A percentile compares a stretch with the other conserved stretches of the same genome.
phyloP scores from a whole-genome alignment of 2,113 vertebrate species.

The Oreochromis niloticus region DNA sequence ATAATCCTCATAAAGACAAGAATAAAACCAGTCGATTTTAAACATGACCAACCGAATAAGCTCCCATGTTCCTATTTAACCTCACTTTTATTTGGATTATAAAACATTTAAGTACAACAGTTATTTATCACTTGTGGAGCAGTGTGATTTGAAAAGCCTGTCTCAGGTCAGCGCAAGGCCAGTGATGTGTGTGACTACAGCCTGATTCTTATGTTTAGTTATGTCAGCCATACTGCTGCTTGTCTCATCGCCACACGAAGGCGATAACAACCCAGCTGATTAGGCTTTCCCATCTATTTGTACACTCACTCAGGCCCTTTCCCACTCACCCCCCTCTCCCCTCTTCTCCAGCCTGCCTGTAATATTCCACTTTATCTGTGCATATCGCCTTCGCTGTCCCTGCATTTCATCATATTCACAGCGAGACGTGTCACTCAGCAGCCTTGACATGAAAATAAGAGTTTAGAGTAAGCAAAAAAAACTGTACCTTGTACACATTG shows the following conservation, averaged over 20 bases:
- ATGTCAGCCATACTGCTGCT: conserved; percentile 36
- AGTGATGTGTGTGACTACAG: conserved; percentile 25
- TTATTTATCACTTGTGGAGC: conserved; percentile 19
- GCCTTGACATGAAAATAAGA: neutral
- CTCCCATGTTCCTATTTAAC: neutral
- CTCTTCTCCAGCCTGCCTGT: neutral
- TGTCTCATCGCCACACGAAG: conserved; percentile 52
- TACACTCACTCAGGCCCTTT: neutral
- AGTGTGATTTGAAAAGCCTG: neutral
- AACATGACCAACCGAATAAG: neutral
- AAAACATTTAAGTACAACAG: neutral
- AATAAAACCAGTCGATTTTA: neutral
- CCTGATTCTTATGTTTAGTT: conserved; percentile 56
- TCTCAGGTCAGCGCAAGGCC: conserved; percentile 23
- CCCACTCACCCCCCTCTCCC: neutral
- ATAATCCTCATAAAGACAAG: neutral
- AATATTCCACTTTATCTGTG: conserved; percentile 16
- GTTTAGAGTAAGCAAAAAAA: neutral
- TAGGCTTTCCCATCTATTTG: conserved; percentile 37
- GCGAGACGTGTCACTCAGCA: neutral
- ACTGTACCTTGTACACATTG: conserved; percentile 89
- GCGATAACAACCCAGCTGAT: conserved; percentile 54
- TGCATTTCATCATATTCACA: conserved; percentile 16
- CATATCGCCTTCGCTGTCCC: neutral
- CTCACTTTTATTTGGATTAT: neutral